Evolutionary conservation across 35 echinoderm and acorn worm species (phyloP), one percentile per base, ranked within the genome.

Genomic region (Apostichopus japonicus): DNA sequence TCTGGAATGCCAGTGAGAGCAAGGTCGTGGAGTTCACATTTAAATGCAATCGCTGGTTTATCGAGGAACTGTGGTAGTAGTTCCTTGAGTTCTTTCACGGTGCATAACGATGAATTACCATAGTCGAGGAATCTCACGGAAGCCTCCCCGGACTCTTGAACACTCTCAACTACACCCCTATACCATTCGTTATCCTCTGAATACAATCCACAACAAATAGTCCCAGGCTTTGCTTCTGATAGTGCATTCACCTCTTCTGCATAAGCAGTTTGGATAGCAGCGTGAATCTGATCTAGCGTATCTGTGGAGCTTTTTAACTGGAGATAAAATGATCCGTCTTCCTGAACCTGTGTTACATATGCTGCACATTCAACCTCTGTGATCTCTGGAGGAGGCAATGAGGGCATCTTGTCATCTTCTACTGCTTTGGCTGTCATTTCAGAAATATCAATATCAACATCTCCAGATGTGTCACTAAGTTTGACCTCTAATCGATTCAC

Each of bases 341-440:
- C 91, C 51, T 93, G 91, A n/a, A 97, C 84, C 71, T 97, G 94
- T 14, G 95, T 94, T 16, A 94, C 87, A 77, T 94, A 97, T 9
- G 93, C 96, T 71, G 86, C 15, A 23, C 80, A 81, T 15, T 72
- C 58, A 23, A n/a, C 51, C 9, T 86, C 83, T 17, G 55, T 19
- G 53, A 94, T 79, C 19, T 94, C 90, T 90, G 90, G 5, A 55
- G 56, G 16, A 10, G 90, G 78, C 22, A 91, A 87, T 0, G 6
- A 15, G 22, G 87, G 76, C 53, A 91, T 65, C 65, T 94, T 93
- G 4, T 87, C 86, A 77, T 84, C 87, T 5, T 55, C 93, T 17
- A 94, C 72, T 19, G 90, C 57, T 83, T 97, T 81, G 27, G 33
- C 65, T 56, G 86, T 83, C 72, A 83, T 79, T 16, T 72, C 19